Percentiles rank a stretch among this genome's conserved stretches.
Conservation (phyloP, 2,888 invertebrate genomes). For the Ormyrus pomaceus region DNA sequence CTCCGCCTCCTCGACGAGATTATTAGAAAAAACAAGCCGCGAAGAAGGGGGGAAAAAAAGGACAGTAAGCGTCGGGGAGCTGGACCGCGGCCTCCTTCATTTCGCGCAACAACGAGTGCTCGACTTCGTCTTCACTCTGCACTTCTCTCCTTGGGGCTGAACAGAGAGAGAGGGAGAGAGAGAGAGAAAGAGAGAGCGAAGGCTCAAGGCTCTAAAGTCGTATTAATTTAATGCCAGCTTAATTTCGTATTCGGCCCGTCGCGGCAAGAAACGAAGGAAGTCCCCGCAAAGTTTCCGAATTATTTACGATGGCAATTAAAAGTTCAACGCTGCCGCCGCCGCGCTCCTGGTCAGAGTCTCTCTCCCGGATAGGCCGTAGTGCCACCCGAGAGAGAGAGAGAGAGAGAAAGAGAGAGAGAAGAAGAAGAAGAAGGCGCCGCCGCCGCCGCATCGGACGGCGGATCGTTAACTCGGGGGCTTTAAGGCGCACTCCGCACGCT, state of each 20-base stretch:
- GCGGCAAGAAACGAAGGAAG: slow-evolving; percentile 63
- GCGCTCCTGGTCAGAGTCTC: slow-evolving; percentile 35
- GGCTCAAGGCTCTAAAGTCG: slow-evolving; percentile 67
- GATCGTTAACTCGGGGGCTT: slow-evolving; percentile 64
- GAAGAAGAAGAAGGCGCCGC: neutral
- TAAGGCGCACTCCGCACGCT: slow-evolving; percentile 59
- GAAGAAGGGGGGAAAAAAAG: slow-evolving; percentile 6
- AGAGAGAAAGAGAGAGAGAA: too few species aligned
- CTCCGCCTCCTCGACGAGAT: too few species aligned
- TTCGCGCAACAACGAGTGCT: slow-evolving; percentile 52
- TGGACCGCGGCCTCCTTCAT: slow-evolving; percentile 27
- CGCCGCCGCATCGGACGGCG: slow-evolving; percentile 42
- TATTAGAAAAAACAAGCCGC: neutral
- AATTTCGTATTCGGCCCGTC: slow-evolving; percentile 72
- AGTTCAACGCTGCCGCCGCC: slow-evolving; percentile 63
- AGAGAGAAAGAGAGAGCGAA: neutral
- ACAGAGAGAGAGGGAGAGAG: too few species aligned
- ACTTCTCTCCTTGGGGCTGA: too few species aligned
- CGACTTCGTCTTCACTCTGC: neutral
- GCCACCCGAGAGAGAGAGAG: too few species aligned
- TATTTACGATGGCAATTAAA: slow-evolving; percentile 75
- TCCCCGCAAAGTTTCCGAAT: slow-evolving; percentile 70
- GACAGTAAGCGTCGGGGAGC: slow-evolving; percentile 17
- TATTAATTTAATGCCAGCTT: slow-evolving; percentile 74
- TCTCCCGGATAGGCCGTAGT: slow-evolving; percentile 3